A percentile compares a stretch with the other conserved stretches of the same genome.
phyloP scores from a whole-genome alignment of 2,888 invertebrate genomes.

The Perdita meconis region DNA sequence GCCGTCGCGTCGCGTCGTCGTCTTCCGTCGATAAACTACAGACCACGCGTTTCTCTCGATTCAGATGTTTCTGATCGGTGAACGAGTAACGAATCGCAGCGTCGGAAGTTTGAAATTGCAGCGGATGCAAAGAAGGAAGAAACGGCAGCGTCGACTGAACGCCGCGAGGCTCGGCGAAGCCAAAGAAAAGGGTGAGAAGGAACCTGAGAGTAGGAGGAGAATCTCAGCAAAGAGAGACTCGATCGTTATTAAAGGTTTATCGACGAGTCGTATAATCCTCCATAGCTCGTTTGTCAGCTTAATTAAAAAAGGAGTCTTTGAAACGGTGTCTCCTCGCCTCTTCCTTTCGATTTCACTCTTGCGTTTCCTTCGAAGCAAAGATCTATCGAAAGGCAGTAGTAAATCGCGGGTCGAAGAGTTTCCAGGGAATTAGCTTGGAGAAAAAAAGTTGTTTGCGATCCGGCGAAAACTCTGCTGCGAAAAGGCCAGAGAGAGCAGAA shows the following conservation, averaged over 20 bases:
- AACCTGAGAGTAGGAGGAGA: slow-evolving; percentile 19
- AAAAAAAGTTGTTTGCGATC: slow-evolving; percentile 31
- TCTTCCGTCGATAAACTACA: too few species aligned
- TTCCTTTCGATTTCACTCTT: slow-evolving; percentile 4
- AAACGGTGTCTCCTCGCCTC: slow-evolving; percentile 34
- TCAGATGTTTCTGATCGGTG: too few species aligned
- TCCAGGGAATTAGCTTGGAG: slow-evolving; percentile 42
- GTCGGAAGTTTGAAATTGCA: slow-evolving; percentile 5
- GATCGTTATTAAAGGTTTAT: slow-evolving; percentile 62
- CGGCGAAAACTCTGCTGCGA: slow-evolving; percentile 33
- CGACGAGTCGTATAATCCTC: slow-evolving; percentile 51
- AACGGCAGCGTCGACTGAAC: too few species aligned
- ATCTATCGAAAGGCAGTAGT: slow-evolving; percentile 37
- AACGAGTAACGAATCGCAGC: too few species aligned
- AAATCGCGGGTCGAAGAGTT: slow-evolving; percentile 41
- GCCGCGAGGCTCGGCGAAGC: too few species aligned
- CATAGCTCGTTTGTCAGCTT: slow-evolving; percentile 61
- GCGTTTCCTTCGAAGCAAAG: slow-evolving; percentile 25
- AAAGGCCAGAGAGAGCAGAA: slow-evolving; percentile 13
- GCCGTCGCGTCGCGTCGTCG: too few species aligned
- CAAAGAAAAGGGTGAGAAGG: not conserved
- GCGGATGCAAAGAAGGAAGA: slow-evolving; percentile 3
- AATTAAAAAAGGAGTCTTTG: slow-evolving; percentile 65
- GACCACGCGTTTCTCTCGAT: too few species aligned
- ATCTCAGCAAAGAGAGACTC: slow-evolving; percentile 9